These are phyloP conservation scores for Rhyacophila brunnea DNA, from an alignment of 1,140 invertebrate species.

Conservation along the genomic window DNA sequence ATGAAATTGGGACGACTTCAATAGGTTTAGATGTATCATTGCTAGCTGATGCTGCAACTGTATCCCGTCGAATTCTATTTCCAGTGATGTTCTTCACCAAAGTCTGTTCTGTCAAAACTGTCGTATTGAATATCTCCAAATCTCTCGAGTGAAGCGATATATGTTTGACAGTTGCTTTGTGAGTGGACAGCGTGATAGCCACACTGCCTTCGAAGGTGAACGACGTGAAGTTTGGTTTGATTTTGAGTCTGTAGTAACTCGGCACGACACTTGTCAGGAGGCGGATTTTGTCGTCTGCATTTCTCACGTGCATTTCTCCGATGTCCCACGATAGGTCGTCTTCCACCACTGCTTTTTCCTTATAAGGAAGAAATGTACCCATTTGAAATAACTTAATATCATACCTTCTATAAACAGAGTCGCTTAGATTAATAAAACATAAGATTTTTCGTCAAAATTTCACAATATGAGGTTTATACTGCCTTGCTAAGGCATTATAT, in stretches of 20 bases:
- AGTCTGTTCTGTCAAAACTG: conserved; percentile 48
- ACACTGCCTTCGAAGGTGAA: conserved; percentile 64
- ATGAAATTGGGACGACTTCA: too few relatives aligned
- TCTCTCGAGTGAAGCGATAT: conserved; percentile 68
- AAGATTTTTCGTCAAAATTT: too few relatives aligned
- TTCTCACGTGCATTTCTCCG: conserved; percentile 13
- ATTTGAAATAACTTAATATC: neutral
- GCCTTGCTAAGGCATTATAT: too few relatives aligned
- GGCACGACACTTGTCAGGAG: conserved; percentile 64
- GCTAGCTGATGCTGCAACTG: neutral
- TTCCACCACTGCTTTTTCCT: conserved; percentile 22
- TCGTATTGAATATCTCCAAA: conserved; percentile 53
- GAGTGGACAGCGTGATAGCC: conserved; percentile 54
- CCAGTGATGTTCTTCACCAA: conserved; percentile 8
- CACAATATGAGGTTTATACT: too few relatives aligned
- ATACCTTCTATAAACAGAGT: too few relatives aligned
- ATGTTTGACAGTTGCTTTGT: conserved; percentile 40
- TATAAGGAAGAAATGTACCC: too few relatives aligned
- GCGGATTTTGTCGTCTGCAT: conserved; percentile 41
- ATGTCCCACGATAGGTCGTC: conserved; percentile 29
- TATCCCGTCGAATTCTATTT: conserved; percentile 4
- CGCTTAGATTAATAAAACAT: too few relatives aligned
- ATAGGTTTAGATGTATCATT: neutral
- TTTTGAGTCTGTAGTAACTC: conserved; percentile 65
- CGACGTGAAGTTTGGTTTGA: conserved; percentile 60